These are phyloP conservation scores for Procambarus clarkii DNA, from an alignment of 1,140 invertebrate species.

Conservation along the genomic window DNA sequence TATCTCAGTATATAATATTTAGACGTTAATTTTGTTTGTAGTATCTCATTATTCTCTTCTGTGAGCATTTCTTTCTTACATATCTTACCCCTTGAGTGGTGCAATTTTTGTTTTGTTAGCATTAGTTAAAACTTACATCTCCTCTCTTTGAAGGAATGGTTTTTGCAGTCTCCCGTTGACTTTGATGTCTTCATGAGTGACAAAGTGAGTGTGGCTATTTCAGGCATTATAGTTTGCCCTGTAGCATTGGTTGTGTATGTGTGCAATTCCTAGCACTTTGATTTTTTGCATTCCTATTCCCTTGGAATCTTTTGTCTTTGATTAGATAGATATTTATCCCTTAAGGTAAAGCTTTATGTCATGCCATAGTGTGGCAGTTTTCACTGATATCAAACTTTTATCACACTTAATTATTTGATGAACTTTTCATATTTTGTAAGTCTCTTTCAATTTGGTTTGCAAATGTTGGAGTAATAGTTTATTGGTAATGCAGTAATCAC, in stretches of 20 bases:
- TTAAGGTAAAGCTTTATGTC: too few species aligned
- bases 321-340: too few species aligned
- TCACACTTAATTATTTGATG: too few species aligned
- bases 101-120: not conserved
- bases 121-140: conserved; percentile 60
- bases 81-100: not conserved
- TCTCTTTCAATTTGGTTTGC: too few species aligned
- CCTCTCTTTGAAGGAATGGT: conserved; percentile 68
- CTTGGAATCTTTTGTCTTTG: not conserved
- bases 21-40: not conserved
- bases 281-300: not conserved
- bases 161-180: conserved; percentile 67
- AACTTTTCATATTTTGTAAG: too few species aligned
- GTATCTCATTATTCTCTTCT: not conserved
- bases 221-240: conserved; percentile 26
- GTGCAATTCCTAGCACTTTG: not conserved
- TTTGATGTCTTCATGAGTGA: conserved; percentile 66
- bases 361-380: too few species aligned
- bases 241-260: not conserved
- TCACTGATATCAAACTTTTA: too few species aligned
- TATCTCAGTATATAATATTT: not conserved
- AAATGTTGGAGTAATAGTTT: too few species aligned
- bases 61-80: not conserved
- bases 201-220: conserved; percentile 51
- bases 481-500: too few species aligned